Evolutionary conservation across 2,888 invertebrate species (phyloP), one percentile per base, ranked within the genome.

Genomic region (Oegoconia quadripuncta): DNA sequence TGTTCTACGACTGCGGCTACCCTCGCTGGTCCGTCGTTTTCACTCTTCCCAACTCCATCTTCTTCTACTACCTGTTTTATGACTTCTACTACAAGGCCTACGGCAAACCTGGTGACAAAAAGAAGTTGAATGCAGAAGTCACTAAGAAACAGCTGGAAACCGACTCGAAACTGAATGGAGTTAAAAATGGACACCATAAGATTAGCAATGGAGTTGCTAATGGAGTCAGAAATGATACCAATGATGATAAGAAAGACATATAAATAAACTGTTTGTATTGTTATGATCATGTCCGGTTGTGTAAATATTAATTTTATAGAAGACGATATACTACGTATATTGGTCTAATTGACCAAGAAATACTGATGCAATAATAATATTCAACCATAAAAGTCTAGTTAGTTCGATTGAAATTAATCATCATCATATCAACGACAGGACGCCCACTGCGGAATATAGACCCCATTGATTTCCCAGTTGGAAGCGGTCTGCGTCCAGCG

Each of bases 1-100:
- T 97, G 27, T 92, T 95, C 83, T 92, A 93, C 64, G 95, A 95
- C 55, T 98, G 97, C 80, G 93, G 94, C 34, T 98, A 96, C 73
- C 97, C 97, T 2, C 89, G 91, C 53, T 95, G 93, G 91, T 91
- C 93, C 6, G 90, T 95, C 27, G 89, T 91, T 64, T 93, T 97
- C 76, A 97, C 96, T 34, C 90, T 96, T 13, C 93, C 95, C 7
- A 97, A 98, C 80, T 95, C 95, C 7, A 91, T 97, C 36, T 95
- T 98, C 89, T 98, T 98, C 89, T 95, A 97, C 76, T 92, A 95
- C 69, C 90, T 98, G 46, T 98, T 98, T 87, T 92, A 93, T 44
- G 94, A 97, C 64, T 98, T 97, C 88, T 98, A 97, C 80, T 92
- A 93, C 58, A 92, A 93, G 63, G 91, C 94, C 0, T 95, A 95